Base-by-base conservation (phyloP, 2,113 vertebrate genomes). In the Myotis brandtii region DNA sequence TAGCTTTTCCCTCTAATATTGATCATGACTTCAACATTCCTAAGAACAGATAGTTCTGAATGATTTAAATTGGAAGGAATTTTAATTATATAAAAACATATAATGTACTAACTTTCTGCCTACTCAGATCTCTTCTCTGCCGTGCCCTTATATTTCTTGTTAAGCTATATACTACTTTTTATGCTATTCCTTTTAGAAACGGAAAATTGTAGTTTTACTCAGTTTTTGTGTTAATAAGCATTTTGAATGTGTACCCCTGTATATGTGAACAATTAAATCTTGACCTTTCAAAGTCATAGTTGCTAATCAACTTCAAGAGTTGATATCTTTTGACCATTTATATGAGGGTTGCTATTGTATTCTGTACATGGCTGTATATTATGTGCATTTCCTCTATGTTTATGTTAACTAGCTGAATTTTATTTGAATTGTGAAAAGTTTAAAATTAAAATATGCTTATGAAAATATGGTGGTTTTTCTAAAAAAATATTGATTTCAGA, bases 341-440 rank as follows among this genome's bases (percentile, higher is more conserved):
- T 97, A 96, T 97, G 98, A 98, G 96, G 96, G 97, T 98, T 97
- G 94, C 97, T 98, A 8, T 96, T 97, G 83, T 95, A 84, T 98
- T 83, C 66, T 98, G 94, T 98, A 97, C 79, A 81, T 98, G 95
- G 96, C 98, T 98, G 96, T 98, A 98, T 98, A 98, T 96, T 96
- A 72, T 94, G 94, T 98, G 98, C 98, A 96, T 98, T 98, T 98
- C 95, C 43, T 98, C 97, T 98, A 95, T 98, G 97, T 98, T 98
- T 98, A 97, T 98, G 96, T 97, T 97, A 95, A 97, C 97, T 94
- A 95, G 98, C 93, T 94, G 95, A 97, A 64, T 94, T 97, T 97
- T 97, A 96, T 98, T 98, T 98, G 96, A 93, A 97, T 97, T 98
- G 97, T 97, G 98, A 96, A 98, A 97, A 73, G n/a, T n/a, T n/a